These are phyloP conservation scores for Caenorhabditis virilis DNA, from an alignment of 2,888 invertebrate genomes.

Conservation along the genomic window DNA sequence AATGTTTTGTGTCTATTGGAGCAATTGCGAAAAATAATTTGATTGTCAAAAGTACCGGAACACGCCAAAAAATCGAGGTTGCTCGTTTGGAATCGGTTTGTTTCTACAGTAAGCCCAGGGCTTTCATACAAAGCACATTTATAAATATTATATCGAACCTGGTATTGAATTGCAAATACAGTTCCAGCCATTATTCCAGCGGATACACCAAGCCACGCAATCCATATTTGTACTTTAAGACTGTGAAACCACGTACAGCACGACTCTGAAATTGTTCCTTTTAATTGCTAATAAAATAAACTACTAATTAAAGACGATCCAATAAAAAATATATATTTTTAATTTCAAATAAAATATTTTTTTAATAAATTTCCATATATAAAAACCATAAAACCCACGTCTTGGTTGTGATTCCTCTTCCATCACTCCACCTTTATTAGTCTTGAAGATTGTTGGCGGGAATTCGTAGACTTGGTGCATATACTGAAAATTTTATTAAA, in stretches of 20 bases:
- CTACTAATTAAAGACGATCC: too few relatives aligned
- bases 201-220: constrained; percentile 59
- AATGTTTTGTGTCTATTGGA: too few relatives aligned
- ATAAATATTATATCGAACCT: constrained; percentile 34
- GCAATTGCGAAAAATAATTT: too few relatives aligned
- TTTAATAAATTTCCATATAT: background rate
- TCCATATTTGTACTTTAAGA: constrained; percentile 45
- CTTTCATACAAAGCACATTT: background rate
- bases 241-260: constrained; percentile 42
- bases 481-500: too few relatives aligned
- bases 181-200: constrained; percentile 63
- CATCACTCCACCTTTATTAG: too few relatives aligned
- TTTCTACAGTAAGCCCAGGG: background rate
- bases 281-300: background rate
- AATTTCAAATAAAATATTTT: too few relatives aligned
- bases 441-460: constrained; percentile 2
- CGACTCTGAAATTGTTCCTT: constrained; percentile 15
- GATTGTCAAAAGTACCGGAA: too few relatives aligned
- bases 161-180: constrained; percentile 56
- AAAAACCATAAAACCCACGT: constrained; percentile 8
- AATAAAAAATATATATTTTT: too few relatives aligned
- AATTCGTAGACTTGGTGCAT: constrained; percentile 6
- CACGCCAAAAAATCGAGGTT: too few relatives aligned
- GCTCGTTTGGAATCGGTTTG: too few relatives aligned
- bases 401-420: constrained; percentile 25